Base-by-base conservation (phyloP, 2,888 invertebrate species). In the Drosophila yooni region DNA sequence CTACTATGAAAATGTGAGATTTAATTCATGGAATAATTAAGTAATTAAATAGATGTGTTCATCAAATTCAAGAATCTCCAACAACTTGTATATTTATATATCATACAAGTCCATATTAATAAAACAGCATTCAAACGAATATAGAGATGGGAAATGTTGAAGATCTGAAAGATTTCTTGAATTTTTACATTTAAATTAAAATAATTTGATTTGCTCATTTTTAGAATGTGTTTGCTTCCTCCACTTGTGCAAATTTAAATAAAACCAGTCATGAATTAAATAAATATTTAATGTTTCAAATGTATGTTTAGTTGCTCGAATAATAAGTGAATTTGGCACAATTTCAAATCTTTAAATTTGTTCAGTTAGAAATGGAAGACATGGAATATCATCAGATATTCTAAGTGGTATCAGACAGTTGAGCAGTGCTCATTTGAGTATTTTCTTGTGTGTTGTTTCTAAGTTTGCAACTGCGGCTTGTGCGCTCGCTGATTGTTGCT, bases 381-480 rank as follows among this genome's bases (percentile, higher is more conserved):
- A 13, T 50, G 25, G 8, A 31, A 40, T 25, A 34, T 5, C 4
- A n/a, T 5, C 4, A 40, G 70, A 33, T n/a, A 29, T 56, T 4
- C 7, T 15, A 18, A 29, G 27, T 29, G 27, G 72, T 51, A 72
- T 64, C 10, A 11, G 5, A 5, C 0, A n/a, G 40, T 63, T 50
- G 43, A 15, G 31, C 54, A 40, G 0, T 25, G 21, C 40, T 53
- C 27, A 38, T 46, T 58, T 25, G 31, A 3, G 2, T 10, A 34
- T 51, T 25, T 62, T 63, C 25, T 29, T 34, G 29, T 46, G 13
- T 50, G 33, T 31, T 54, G 53, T 57, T 40, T 61, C 56, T 51
- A 59, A 70, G 64, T 58, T 81, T 74, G 70, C 72, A 74, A 73
- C 71, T 76, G 73, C 36, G 78, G 77, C 33, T 56, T 51, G 8